Evolutionary conservation across 2,797 vertebrate species (phyloP).

Genomic region (Balearica regulorum): DNA sequence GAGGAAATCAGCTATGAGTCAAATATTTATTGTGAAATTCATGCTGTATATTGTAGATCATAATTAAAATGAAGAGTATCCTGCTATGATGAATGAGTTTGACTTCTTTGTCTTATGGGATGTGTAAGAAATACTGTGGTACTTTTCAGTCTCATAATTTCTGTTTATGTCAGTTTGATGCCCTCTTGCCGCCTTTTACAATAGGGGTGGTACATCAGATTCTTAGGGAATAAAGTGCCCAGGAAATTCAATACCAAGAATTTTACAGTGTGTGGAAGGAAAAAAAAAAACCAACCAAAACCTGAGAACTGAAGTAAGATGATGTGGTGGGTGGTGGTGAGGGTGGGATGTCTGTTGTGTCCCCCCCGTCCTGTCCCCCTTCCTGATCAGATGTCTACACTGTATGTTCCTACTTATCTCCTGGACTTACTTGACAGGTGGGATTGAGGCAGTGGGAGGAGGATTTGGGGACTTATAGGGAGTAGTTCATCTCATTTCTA

Average conservation of each 20-base stretch:
- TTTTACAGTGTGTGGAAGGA: background rate
- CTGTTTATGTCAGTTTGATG: background rate
- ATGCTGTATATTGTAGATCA: background rate
- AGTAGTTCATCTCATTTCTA: background rate
- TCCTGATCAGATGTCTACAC: background rate
- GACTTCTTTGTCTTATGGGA: background rate
- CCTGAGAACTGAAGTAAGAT: background rate
- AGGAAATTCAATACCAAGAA: background rate
- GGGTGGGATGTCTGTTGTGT: background rate
- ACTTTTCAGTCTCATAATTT: background rate
- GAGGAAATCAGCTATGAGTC: background rate
- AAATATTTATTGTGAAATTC: background rate
- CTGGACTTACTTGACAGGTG: background rate
- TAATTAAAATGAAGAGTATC: background rate
- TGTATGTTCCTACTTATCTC: background rate
- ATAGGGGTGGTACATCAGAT: background rate
- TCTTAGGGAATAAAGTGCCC: background rate
- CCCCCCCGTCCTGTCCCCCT: accelerated
- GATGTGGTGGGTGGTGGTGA: background rate
- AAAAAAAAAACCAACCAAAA: background rate
- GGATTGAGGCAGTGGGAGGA: background rate
- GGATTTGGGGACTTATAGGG: background rate
- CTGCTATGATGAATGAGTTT: background rate
- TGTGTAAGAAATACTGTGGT: background rate
- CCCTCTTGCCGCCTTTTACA: background rate